Evolutionary conservation across 2,888 invertebrate genomes (phyloP).

Genomic region (Diaphora mendica): DNA sequence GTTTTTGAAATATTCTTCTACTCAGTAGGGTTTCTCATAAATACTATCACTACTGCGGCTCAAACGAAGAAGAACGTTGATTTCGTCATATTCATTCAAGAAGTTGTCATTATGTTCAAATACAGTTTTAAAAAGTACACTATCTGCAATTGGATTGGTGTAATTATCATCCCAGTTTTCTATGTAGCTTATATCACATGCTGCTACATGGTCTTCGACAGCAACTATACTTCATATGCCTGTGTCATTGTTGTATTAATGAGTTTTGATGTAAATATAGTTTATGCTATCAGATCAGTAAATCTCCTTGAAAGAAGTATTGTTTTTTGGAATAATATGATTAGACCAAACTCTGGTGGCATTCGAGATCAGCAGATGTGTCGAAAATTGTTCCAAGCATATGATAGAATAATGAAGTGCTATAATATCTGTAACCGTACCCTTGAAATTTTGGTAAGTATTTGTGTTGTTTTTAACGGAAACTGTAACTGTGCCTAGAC

Average conservation of each 20-base stretch:
- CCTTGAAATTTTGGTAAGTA: slow-evolving; percentile 12
- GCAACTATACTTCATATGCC: background rate
- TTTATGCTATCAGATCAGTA: no score
- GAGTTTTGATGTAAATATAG: no score
- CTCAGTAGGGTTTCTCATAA: slow-evolving; percentile 1
- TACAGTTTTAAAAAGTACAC: background rate
- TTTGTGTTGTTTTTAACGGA: background rate
- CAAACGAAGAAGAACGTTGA: slow-evolving; percentile 4
- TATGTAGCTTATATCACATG: background rate
- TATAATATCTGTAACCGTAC: slow-evolving; percentile 1
- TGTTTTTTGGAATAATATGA: slow-evolving; percentile 13
- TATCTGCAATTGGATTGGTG: slow-evolving; percentile 3
- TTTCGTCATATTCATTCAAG: slow-evolving; percentile 18
- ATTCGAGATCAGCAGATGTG: background rate
- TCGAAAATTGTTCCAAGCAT: slow-evolving; percentile 1
- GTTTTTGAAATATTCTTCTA: background rate
- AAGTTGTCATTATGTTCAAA: slow-evolving; percentile 10
- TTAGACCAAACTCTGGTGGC: background rate
- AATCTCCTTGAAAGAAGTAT: no score
- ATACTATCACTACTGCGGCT: background rate
- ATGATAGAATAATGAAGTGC: slow-evolving; percentile 7
- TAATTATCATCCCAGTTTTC: background rate
- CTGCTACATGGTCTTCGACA: background rate
- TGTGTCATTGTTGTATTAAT: no score
- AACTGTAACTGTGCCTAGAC: no score